phyloP scores from a whole-genome alignment of 2,797 vertebrate species.

The Falco berigora region DNA sequence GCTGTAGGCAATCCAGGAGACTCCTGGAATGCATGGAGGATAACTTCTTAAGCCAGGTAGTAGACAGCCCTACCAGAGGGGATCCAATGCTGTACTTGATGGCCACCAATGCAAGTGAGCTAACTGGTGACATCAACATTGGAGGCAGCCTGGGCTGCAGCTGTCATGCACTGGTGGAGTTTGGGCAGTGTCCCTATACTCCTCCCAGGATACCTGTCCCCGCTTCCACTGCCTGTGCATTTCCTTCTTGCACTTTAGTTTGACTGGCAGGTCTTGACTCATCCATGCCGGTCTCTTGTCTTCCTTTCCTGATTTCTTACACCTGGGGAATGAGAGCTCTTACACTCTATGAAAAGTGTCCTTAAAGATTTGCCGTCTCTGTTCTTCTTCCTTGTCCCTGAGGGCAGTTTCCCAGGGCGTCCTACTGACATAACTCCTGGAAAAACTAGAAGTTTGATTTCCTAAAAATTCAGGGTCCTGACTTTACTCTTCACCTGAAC shows the following conservation, averaged over 20 bases:
- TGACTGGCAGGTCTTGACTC: not conserved
- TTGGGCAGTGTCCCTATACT: not conserved
- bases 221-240: too few relatives aligned
- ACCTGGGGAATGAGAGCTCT: not conserved
- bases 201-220: not conserved
- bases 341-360: too few relatives aligned
- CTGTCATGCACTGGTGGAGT: not conserved
- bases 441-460: too few relatives aligned
- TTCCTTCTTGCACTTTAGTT: too few relatives aligned
- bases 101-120: not conserved
- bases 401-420: too few relatives aligned
- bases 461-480: too few relatives aligned
- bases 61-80: not conserved
- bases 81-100: not conserved
- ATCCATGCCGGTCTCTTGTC: not conserved
- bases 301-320: not conserved
- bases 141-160: not conserved
- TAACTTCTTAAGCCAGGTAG: not conserved
- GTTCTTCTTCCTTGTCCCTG: too few relatives aligned
- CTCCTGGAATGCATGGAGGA: not conserved
- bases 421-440: too few relatives aligned
- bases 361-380: too few relatives aligned
- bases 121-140: not conserved
- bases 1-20: too few relatives aligned
- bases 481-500: too few relatives aligned